phyloP scores from a whole-genome alignment of 1,140 invertebrate species.

The Brachionus rubens region DNA sequence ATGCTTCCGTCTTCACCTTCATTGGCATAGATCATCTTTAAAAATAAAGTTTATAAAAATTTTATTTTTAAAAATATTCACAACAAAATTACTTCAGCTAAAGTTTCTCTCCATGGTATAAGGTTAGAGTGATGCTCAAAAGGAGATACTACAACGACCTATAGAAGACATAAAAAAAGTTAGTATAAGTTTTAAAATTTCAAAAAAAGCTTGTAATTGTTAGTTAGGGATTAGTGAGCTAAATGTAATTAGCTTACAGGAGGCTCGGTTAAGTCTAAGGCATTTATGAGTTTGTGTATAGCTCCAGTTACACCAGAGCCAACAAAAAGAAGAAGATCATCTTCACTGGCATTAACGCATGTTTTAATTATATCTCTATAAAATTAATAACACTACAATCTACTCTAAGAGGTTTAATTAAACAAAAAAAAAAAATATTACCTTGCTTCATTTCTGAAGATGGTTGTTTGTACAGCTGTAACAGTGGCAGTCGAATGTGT shows the following conservation, averaged over 20 bases:
- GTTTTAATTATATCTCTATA: constrained; percentile 72
- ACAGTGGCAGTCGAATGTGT: constrained; percentile 78
- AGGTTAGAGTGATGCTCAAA: constrained; percentile 77
- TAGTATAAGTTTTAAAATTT: no score
- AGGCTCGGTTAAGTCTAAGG: constrained; percentile 48
- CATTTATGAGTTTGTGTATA: constrained; percentile 69
- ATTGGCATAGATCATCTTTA: constrained; percentile 71
- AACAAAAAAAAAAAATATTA: constrained; percentile 69
- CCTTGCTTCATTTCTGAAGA: constrained; percentile 72
- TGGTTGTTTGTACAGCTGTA: constrained; percentile 78
- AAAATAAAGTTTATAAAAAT: constrained; percentile 46
- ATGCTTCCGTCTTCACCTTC: constrained; percentile 75
- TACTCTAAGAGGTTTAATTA: constrained; percentile 61
- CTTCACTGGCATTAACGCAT: constrained; percentile 71
- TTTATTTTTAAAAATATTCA: not conserved
- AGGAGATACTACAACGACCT: constrained; percentile 69
- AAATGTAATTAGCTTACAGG: not conserved
- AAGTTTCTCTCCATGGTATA: constrained; percentile 6
- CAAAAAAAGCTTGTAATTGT: no score
- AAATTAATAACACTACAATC: constrained; percentile 47
- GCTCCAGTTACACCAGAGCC: constrained; percentile 72
- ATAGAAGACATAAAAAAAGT: not conserved
- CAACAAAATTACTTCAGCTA: constrained; percentile 5
- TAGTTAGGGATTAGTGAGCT: no score
- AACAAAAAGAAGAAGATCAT: constrained; percentile 78